Base-by-base conservation (phyloP, 2,888 invertebrate species). In the Ichneumon xanthorius region DNA sequence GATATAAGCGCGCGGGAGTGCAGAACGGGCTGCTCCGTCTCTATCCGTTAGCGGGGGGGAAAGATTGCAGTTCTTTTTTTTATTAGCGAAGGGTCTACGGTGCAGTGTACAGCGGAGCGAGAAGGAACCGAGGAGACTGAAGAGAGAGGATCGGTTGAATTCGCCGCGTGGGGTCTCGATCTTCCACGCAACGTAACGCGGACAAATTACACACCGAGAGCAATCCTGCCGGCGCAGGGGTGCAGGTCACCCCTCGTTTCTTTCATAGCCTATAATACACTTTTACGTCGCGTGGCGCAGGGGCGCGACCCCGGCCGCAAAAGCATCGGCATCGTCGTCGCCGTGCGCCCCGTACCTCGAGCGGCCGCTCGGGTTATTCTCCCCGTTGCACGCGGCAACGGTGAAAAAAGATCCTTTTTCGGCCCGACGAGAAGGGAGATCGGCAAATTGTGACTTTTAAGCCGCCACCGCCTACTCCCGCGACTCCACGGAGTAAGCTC, bases 151-250 rank as follows among this genome's bases (percentile, higher is more conserved):
- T 75, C 53, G 55, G 78, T 67, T 77, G 87, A 80, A 85, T 77
- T 76, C 82, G 82, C 73, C 71, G 82, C 68, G 84, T 50, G 61
- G 80, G 82, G 82, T 87, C 86, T 88, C 88, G 87, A 89, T 89
- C 86, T 88, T 88, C 87, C 89, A 76, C 89, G 89, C 88, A 89
- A 87, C 87, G 87, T 90, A 91, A 91, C 91, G 88, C 89, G 89
- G 87, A 91, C 91, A 91, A 91, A 91, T 91, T 91, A 90, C 90
- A 88, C 85, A 86, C 75, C 81, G 65, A 84, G 83, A 86, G 87
- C 75, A 83, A 61, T 87, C 86, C 77, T 78, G 80, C 79, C 75
- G 82, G 50, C 72, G 84, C 65, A 16, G 19, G 63, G 70, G 81
- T 14, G 77, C 77, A 55, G 80, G 80, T 83, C 84, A 77, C 87